Percentiles rank a stretch among this genome's conserved stretches.
phyloP scores from a whole-genome alignment of 2,797 vertebrate species.

The Cetoscarus ocellatus region DNA sequence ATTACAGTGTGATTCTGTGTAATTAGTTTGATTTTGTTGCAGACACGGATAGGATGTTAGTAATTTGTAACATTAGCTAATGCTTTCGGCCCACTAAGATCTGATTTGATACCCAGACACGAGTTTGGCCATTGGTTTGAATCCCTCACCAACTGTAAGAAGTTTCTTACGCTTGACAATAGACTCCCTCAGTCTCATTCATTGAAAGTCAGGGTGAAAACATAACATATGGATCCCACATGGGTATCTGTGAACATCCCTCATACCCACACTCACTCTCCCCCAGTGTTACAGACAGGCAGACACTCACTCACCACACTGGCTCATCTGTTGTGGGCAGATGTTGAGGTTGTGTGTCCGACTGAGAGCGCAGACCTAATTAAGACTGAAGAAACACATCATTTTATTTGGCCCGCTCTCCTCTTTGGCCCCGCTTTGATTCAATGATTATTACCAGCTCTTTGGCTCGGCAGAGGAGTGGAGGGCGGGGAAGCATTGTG shows the following conservation, averaged over 20 bases:
- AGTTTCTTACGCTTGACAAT: constrained; percentile 23
- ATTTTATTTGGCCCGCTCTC: constrained; percentile 73
- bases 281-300: constrained; percentile 19
- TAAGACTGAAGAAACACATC: constrained; percentile 77
- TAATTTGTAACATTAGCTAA: not conserved
- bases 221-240: constrained; percentile 60
- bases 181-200: constrained; percentile 1
- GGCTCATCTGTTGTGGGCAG: constrained; percentile 69
- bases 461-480: constrained; percentile 62
- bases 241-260: constrained; percentile 35
- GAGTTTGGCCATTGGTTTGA: not conserved
- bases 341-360: constrained; percentile 63
- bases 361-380: constrained; percentile 66
- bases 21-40: too few species aligned
- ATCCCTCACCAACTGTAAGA: not conserved
- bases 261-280: constrained; percentile 28
- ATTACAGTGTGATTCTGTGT: too few species aligned
- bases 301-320: constrained; percentile 34
- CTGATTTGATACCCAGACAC: constrained; percentile 12
- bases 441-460: constrained; percentile 80
- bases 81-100: not conserved
- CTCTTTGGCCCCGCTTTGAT: constrained; percentile 75
- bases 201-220: constrained; percentile 25
- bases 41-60: too few species aligned
- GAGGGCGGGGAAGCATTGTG: constrained; percentile 71